These are phyloP conservation scores for Eublepharis macularius DNA, from an alignment of 2,113 vertebrate species.

Conservation along the genomic window DNA sequence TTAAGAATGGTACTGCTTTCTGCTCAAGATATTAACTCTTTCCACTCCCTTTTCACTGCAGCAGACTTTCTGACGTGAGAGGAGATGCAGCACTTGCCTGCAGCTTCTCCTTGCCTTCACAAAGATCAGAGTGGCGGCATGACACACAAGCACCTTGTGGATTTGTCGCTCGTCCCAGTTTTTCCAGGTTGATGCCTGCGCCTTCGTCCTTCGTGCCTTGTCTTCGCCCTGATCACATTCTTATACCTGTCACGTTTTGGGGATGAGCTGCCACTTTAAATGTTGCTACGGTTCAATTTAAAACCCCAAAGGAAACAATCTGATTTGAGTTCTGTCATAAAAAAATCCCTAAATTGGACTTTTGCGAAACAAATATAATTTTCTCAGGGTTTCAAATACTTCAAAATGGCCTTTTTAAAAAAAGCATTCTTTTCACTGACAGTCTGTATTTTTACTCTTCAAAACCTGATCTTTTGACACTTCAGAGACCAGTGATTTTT, in stretches of 20 bases:
- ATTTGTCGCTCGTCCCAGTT: not conserved
- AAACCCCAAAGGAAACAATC: constrained; percentile 36
- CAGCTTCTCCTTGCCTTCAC: not conserved
- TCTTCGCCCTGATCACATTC: not conserved
- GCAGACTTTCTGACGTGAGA: not conserved
- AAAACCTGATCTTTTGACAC: constrained; percentile 16
- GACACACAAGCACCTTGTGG: not conserved
- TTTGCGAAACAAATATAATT: constrained; percentile 26
- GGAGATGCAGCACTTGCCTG: too few relatives aligned
- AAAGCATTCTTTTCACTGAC: not conserved
- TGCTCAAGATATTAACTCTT: not conserved
- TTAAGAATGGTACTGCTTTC: not conserved
- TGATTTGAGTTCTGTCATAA: constrained; percentile 28
- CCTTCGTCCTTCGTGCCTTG: too few relatives aligned
- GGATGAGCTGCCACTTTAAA: not conserved
- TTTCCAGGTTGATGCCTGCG: not conserved
- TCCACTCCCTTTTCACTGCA: too few relatives aligned
- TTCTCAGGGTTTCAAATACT: not conserved
- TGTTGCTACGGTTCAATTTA: constrained; percentile 11
- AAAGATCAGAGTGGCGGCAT: not conserved
- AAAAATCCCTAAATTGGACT: constrained; percentile 31
- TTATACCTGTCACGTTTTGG: not conserved
- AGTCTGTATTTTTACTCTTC: constrained; percentile 9
- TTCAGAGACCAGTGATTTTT: constrained; percentile 17
- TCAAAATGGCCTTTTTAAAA: not conserved